These are phyloP conservation scores for Limnodromus scolopaceus DNA, from an alignment of 2,797 vertebrate species.

Conservation along the genomic window DNA sequence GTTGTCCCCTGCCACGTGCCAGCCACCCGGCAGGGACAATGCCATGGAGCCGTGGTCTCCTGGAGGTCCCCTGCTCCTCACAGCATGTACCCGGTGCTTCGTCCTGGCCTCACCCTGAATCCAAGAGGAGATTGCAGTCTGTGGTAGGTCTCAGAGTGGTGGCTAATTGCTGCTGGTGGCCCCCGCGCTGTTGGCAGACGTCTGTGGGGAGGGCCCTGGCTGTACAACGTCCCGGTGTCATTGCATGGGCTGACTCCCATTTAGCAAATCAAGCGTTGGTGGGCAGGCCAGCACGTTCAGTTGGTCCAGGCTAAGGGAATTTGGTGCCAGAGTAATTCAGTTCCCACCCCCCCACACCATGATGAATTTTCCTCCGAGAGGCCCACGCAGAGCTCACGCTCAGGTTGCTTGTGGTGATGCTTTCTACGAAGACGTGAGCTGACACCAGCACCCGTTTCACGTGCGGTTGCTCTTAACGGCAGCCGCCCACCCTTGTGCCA, in stretches of 20 bases:
- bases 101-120: background rate
- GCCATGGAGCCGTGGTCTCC: rapidly evolving
- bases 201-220: background rate
- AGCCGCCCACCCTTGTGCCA: background rate
- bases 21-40: rapidly evolving
- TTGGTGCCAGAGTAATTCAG: background rate
- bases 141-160: background rate
- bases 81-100: background rate
- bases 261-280: background rate
- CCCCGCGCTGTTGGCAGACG: rapidly evolving
- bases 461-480: background rate
- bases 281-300: rapidly evolving
- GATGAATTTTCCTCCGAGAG: background rate
- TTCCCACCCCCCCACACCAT: background rate
- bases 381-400: background rate
- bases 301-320: background rate
- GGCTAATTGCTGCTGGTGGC: background rate
- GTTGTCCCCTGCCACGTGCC: background rate
- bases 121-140: background rate
- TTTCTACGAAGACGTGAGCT: background rate
- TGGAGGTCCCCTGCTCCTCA: background rate
- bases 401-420: background rate
- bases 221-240: background rate
- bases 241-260: background rate
- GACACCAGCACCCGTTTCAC: background rate